A percentile compares a stretch with the other conserved stretches of the same genome.
phyloP scores from a whole-genome alignment of 2,113 vertebrate species.

The Puma concolor region DNA sequence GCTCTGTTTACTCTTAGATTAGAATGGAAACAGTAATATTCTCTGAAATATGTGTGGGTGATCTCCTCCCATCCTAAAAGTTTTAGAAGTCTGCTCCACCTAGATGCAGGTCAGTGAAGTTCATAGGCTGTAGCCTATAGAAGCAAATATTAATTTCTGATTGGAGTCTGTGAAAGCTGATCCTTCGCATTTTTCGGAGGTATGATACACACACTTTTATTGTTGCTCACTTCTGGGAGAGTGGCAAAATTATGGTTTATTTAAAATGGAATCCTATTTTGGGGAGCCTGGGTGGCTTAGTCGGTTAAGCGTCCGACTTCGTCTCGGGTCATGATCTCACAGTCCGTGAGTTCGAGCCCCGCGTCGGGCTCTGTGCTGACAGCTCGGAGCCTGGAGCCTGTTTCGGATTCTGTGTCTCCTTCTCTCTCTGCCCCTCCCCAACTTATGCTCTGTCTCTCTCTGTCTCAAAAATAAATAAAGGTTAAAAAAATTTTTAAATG shows the following conservation, averaged over 20 bases:
- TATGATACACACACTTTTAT: neutral
- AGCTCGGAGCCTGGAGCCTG: too few relatives aligned
- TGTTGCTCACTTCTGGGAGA: neutral
- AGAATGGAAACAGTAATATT: neutral
- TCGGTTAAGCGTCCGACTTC: too few relatives aligned
- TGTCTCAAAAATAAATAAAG: too few relatives aligned
- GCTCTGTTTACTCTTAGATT: neutral
- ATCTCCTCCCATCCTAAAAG: neutral
- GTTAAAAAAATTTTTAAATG: neutral
- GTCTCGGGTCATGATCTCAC: too few relatives aligned
- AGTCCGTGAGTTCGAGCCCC: too few relatives aligned
- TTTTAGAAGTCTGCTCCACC: neutral
- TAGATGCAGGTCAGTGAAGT: neutral
- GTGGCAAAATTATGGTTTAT: constrained; percentile 40
- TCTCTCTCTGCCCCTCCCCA: too few relatives aligned
- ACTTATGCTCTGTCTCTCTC: too few relatives aligned
- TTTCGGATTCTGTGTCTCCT: too few relatives aligned
- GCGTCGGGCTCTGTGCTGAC: too few relatives aligned
- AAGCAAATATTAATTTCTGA: constrained; percentile 4
- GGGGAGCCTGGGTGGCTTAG: too few relatives aligned
- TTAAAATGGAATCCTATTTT: constrained; percentile 30
- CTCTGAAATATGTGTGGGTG: neutral
- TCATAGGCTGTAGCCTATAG: neutral
- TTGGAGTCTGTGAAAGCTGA: neutral
- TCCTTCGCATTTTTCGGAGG: neutral